Base-by-base conservation (phyloP, 2,113 vertebrate genomes). In the Dicentrarchus labrax region DNA sequence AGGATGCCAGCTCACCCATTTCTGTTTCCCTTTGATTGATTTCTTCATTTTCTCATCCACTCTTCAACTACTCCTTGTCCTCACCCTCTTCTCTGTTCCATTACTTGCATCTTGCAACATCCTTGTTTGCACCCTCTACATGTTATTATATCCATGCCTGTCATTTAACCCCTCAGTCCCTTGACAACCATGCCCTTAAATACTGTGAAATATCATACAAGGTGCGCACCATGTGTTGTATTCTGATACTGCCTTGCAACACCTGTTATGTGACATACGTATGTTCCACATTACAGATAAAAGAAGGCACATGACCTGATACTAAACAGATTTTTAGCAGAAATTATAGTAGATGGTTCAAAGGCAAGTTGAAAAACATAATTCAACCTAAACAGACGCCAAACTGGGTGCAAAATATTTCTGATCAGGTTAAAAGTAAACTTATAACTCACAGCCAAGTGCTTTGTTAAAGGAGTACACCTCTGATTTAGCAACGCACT, bases 261-360 rank as follows among this genome's bases (percentile, higher is more conserved):
- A 82, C 61, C 22, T 77, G 77, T 72, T 50, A 83, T 48, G 74
- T 53, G 47, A 78, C 80, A 85, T 62, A 78, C 80, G 84, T 62
- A 57, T 90, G 87, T 66, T 82, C 22, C 38, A 2, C 22, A 77
- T 89, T 71, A 66, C n/a, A 60, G 60, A 13, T 36, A 16, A 76
- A 83, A 70, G 39, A 43, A 65, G 39, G n/a, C 54, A n/a, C 45
- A 47, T 24, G 51, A 43, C 17, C n/a, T 60, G 43, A 70, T 64
- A 17, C 64, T 38, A 16, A 21, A 81, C 19, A 76, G 19, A 75
- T 36, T 45, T 4, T 0, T 22, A 48, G 21, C 4, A 77, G 53
- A 50, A n/a, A 38, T 38, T 2, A 16, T n/a, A 47, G 39, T 3
- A 41, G 2, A 30, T 4, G 5, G 24, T 59, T 80, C 75, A 79